Base-by-base conservation (phyloP, 1,140 invertebrate genomes). In the Cydia fagiglandana region DNA sequence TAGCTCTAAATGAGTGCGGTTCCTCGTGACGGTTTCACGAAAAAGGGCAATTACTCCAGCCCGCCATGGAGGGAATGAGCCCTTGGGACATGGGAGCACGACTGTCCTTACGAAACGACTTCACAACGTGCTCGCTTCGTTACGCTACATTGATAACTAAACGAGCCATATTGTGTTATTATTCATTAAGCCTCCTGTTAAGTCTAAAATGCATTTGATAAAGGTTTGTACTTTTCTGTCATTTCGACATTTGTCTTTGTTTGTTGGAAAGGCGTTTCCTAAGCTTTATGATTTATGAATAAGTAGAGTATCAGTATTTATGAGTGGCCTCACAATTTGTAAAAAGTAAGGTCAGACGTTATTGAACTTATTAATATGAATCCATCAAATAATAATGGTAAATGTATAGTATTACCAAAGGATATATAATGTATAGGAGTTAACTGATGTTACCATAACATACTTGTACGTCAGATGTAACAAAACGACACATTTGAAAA, bases 21-120 rank as follows among this genome's bases (percentile, higher is more conserved):
- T 75, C 41, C 10, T 64, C 73, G 30, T 53, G 53, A 17, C 30
- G 74, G 70, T 75, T 61, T 77, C 56, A 17, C 10, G 74, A 76
- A 53, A 56, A 79, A 79, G 70, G 76, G 79, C 79, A 82, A 83
- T 84, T 82, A 82, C 66, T 81, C 82, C 78, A 81, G 78, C 73
- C 74, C 41, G 73, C 78, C 79, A 76, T 53, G 77, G 73, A 64
- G 73, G 64, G 53, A 77, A 74, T 81, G 78, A 74, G 77, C 56
- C 80, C 78, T 38, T 78, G 82, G 81, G 81, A 80, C 64, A 61
- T 77, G 82, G 81, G 80, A 81, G 70, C 41, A 61, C 70, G 73
- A 53, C 78, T 78, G 76, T 10, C 74, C 76, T 81, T 75, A 15
- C 74, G 50, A 53, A 53, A 53, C 13, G 64, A 47, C 73, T 28